These are phyloP conservation scores for Cataglyphis rosenhaueri DNA, from an alignment of 2,888 invertebrate species.

Conservation along the genomic window DNA sequence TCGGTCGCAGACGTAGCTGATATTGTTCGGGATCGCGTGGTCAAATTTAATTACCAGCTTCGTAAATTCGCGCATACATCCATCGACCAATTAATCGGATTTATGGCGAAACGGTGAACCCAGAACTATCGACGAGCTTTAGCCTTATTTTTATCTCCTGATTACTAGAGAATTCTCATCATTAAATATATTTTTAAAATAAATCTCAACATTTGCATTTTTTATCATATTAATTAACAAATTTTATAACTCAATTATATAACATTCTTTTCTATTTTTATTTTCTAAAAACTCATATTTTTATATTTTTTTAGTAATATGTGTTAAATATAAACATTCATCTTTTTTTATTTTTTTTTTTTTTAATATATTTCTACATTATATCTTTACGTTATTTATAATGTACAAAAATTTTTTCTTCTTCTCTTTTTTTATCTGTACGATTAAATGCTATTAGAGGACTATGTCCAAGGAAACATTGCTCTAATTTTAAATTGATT, in stretches of 20 bases:
- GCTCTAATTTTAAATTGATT: slow-evolving; percentile 45
- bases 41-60: slow-evolving; percentile 49
- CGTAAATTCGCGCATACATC: slow-evolving; percentile 45
- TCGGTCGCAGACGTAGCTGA: slow-evolving; percentile 42
- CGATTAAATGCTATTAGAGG: not conserved
- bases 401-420: not conserved
- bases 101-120: slow-evolving; percentile 13
- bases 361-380: not conserved
- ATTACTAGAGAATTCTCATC: not conserved
- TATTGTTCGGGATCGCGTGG: slow-evolving; percentile 49
- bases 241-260: not conserved
- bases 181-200: not conserved
- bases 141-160: slow-evolving; percentile 11
- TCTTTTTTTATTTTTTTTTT: not conserved
- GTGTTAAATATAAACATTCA: not conserved
- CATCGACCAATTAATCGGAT: slow-evolving; percentile 46
- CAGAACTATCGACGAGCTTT: slow-evolving; percentile 10
- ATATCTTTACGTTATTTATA: not conserved
- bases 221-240: not conserved
- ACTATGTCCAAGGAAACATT: slow-evolving; percentile 1
- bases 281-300: not conserved
- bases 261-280: not conserved
- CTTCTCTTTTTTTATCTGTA: not conserved
- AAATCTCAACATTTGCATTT: not conserved
- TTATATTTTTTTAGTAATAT: not conserved